These are phyloP conservation scores for Dioctria rufipes DNA, from an alignment of 2,888 invertebrate genomes.

Conservation along the genomic window DNA sequence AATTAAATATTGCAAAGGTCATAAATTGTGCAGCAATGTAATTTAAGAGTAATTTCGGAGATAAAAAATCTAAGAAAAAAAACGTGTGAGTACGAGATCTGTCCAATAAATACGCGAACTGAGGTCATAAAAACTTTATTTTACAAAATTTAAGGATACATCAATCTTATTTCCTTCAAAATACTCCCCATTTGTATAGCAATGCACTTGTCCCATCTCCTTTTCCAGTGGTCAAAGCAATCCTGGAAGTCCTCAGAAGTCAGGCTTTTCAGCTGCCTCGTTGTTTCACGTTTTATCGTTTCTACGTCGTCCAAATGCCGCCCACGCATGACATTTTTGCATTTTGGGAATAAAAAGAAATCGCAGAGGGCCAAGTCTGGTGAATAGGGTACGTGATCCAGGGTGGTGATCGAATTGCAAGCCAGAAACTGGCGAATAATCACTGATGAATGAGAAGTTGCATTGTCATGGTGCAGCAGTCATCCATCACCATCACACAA, in stretches of 20 bases:
- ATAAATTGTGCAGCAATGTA: no score
- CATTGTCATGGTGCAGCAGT: not conserved
- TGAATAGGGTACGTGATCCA: not conserved
- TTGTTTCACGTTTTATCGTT: not conserved
- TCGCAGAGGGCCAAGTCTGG: not conserved
- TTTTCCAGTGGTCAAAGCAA: not conserved
- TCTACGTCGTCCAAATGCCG: not conserved
- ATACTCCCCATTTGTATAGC: constrained; percentile 1
- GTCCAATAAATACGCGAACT: not conserved
- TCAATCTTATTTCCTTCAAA: not conserved
- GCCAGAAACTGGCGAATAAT: not conserved
- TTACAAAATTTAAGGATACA: constrained; percentile 2
- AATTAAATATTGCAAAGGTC: no score
- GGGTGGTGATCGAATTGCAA: constrained; percentile 1
- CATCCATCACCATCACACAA: not conserved
- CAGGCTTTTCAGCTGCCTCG: not conserved
- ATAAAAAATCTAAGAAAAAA: no score
- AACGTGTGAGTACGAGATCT: not conserved
- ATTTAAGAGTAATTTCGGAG: no score
- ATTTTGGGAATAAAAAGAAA: not conserved
- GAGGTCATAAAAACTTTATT: constrained; percentile 1
- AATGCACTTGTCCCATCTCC: not conserved
- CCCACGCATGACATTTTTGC: not conserved
- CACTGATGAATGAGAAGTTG: not conserved
- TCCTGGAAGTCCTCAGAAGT: constrained; percentile 1